Base-by-base conservation (phyloP, 2,113 vertebrate species). In the Ciconia boyciana region DNA sequence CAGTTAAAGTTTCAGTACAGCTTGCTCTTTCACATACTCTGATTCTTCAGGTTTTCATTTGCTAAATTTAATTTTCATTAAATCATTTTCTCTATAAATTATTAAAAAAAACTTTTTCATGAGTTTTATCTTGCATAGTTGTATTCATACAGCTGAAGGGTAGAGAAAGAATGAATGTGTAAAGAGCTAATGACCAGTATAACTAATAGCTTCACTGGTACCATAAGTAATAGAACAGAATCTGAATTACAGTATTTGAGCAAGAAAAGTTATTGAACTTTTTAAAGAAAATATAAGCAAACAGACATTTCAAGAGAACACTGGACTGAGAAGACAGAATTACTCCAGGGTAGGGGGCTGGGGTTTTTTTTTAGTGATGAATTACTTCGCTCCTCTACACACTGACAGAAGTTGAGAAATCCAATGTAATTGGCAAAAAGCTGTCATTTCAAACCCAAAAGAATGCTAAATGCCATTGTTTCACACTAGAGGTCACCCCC, bases 401-500 rank as follows among this genome's bases (percentile, higher is more conserved):
- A 26, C 4, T 10, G 39, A 55, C 17, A 68, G 74, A 89, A 82
- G 28, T 62, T 68, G 58, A 36, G 29, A 96, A 96, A 87, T 66
- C 28, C 57, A 69, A 22, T 55, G 28, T 96, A 98, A 98, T 66
- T 94, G 85, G 83, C 64, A 97, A 97, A 97, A 92, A 91, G n/a
- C 46, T 96, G 86, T 87, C 90, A 96, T 94, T 97, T 97, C 78
- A 97, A 96, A 94, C 89, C 77, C 86, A 51, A 95, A 97, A 96
- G 81, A 96, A 97, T 93, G 54, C 95, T 98, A 96, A 98, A 98
- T 98, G 98, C 97, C 96, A 96, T 97, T 94, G 90, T 97, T 98
- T 98, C 97, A 98, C 98, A 98, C 97, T 98, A 98, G 97, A 98
- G 97, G 98, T 98, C 98, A 98, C 96, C 96, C 96, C 98, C 62